phyloP scores from a whole-genome alignment of 2,888 invertebrate species.

The Hemicrepidius hirtus region DNA sequence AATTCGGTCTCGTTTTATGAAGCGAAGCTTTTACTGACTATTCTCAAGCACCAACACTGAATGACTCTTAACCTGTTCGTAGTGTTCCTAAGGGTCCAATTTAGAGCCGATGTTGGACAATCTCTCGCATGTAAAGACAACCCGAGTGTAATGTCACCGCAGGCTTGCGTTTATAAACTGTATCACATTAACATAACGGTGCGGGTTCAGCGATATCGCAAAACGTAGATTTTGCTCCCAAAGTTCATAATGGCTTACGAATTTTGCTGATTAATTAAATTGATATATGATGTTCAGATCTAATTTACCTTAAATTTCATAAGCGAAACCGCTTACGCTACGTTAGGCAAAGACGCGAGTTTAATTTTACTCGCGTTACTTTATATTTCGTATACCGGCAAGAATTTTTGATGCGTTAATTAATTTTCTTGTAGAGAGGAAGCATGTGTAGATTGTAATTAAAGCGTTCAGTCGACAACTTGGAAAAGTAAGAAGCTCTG shows the following conservation, averaged over 20 bases:
- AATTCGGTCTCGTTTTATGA: not conserved
- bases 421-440: conserved; percentile 4
- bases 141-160: conserved; percentile 18
- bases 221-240: conserved; percentile 12
- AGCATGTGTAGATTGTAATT: conserved; percentile 8
- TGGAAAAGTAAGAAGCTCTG: not conserved
- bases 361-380: conserved; percentile 17
- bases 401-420: conserved; percentile 16
- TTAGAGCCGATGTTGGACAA: conserved; percentile 20
- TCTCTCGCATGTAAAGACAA: conserved; percentile 24
- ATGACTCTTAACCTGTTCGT: conserved; percentile 17
- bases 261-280: conserved; percentile 32
- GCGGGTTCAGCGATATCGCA: conserved; percentile 25
- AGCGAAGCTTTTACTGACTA: not conserved
- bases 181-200: conserved; percentile 28
- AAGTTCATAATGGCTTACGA: conserved; percentile 9
- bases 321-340: conserved; percentile 16
- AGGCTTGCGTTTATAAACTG: conserved; percentile 11
- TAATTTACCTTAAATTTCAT: conserved; percentile 20
- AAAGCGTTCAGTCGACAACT: not conserved
- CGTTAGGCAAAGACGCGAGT: conserved; percentile 15
- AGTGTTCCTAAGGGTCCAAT: conserved; percentile 21
- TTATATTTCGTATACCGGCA: not conserved
- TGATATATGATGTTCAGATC: conserved; percentile 22
- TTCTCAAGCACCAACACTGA: not conserved